These are phyloP conservation scores for Rhabdomys dilectus DNA, from an alignment of 2,113 vertebrate species.

Conservation along the genomic window DNA sequence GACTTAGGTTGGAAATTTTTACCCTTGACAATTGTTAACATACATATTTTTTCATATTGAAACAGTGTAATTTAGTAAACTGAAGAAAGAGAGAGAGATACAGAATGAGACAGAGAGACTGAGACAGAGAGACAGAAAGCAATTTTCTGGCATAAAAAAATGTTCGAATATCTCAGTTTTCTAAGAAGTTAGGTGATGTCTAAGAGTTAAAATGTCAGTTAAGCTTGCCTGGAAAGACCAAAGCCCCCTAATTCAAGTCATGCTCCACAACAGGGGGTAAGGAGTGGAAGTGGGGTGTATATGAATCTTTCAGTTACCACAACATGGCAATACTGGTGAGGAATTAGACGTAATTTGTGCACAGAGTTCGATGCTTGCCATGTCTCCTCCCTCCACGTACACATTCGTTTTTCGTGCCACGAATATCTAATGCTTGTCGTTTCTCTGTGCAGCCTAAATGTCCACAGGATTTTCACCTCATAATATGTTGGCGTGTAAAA, in stretches of 20 bases:
- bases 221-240: background rate
- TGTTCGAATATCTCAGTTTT: background rate
- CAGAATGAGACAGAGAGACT: background rate
- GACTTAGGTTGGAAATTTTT: constrained; percentile 5
- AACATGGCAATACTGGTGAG: background rate
- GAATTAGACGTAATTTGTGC: background rate
- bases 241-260: background rate
- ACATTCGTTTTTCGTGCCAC: background rate
- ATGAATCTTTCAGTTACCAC: background rate
- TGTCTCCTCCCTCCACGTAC: background rate
- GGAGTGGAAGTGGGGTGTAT: background rate
- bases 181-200: background rate
- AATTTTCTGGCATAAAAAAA: background rate
- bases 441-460: constrained; percentile 64
- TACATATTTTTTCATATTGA: constrained; percentile 18
- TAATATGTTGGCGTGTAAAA: constrained; percentile 67
- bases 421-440: constrained; percentile 1
- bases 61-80: constrained; percentile 23
- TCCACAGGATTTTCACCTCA: constrained; percentile 75
- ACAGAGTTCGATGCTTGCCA: background rate
- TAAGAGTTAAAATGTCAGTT: background rate
- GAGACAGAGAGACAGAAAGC: background rate
- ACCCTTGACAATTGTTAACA: constrained; percentile 10
- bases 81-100: background rate
- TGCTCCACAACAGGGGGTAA: background rate